Conservation (phyloP, 1,140 invertebrate species). For the Diorhabda carinulata region DNA sequence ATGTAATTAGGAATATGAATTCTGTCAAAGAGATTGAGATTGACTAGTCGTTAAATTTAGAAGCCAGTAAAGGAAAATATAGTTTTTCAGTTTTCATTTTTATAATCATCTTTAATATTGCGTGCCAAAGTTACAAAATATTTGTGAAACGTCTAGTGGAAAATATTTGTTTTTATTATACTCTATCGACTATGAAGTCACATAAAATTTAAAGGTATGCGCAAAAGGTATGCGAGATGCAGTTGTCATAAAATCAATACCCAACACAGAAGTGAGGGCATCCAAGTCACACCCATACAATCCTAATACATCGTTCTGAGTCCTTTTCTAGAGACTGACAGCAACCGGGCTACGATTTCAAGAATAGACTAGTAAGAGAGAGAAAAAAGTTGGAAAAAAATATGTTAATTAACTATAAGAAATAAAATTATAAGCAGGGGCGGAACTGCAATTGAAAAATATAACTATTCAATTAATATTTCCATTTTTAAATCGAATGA, state of each 20-base stretch:
- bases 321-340: not conserved
- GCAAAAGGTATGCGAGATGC: not conserved
- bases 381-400: not conserved
- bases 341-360: not conserved
- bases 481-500: too few species aligned
- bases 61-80: too few species aligned
- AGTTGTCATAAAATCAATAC: slow-evolving; percentile 2
- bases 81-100: too few species aligned
- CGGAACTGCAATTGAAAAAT: too few species aligned
- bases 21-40: too few species aligned
- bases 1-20: too few species aligned
- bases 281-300: slow-evolving; percentile 1
- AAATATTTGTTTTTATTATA: not conserved
- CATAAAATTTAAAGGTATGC: slow-evolving; percentile 1
- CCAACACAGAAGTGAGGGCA: not conserved
- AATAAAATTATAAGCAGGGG: too few species aligned
- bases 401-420: not conserved
- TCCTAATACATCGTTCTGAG: not conserved
- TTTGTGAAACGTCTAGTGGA: not conserved
- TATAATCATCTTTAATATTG: too few species aligned
- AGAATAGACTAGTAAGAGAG: not conserved
- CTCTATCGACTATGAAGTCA: not conserved
- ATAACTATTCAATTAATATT: too few species aligned
- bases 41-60: too few species aligned
- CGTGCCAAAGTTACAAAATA: not conserved